Conservation (phyloP, 2,797 vertebrate species). For the Dromococcyx pavoninus region DNA sequence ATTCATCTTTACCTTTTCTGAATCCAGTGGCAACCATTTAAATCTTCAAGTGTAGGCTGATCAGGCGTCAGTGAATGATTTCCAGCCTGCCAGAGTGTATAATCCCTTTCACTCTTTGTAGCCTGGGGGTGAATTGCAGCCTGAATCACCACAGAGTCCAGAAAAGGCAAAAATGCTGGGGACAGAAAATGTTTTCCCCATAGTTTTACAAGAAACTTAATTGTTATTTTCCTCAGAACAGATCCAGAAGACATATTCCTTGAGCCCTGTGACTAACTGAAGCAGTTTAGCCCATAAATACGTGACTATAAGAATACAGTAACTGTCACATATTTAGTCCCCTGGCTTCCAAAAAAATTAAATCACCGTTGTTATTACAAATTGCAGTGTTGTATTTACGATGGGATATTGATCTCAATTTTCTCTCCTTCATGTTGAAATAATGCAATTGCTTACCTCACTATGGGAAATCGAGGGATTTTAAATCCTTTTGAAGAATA, state of each 20-base stretch:
- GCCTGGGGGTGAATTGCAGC: neutral
- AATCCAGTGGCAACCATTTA: neutral
- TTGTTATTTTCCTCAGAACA: neutral
- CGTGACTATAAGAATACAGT: constrained; percentile 9
- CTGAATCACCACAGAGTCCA: neutral
- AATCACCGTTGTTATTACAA: neutral
- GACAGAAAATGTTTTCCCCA: neutral
- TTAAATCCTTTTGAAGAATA: constrained; percentile 68
- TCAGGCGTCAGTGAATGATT: neutral
- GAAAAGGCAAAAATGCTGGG: neutral
- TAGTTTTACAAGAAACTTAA: neutral
- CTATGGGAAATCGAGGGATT: constrained; percentile 43
- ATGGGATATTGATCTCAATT: constrained; percentile 66
- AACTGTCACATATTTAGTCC: constrained; percentile 21
- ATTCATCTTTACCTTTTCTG: neutral
- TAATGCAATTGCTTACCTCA: constrained; percentile 71
- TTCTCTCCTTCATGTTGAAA: constrained; percentile 56
- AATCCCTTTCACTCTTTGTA: neutral
- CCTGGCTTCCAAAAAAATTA: constrained; percentile 36
- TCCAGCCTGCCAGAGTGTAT: neutral
- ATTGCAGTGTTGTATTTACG: constrained; percentile 38
- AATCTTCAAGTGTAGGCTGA: neutral
- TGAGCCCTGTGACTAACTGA: neutral
- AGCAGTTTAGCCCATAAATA: neutral
- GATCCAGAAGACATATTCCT: neutral